These are phyloP conservation scores for Papilio protenor DNA, from an alignment of 2,888 invertebrate species.

Conservation along the genomic window DNA sequence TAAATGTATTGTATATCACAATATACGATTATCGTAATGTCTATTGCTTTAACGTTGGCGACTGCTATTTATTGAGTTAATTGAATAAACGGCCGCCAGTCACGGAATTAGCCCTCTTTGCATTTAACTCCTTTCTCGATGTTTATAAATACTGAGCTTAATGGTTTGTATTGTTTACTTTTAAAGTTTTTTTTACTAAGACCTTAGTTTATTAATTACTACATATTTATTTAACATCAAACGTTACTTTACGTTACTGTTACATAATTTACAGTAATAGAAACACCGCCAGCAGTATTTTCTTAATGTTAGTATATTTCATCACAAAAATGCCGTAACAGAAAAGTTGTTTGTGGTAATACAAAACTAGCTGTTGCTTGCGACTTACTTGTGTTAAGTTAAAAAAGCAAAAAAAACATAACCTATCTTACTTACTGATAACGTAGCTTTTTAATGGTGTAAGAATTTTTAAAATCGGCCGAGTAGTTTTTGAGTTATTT, in stretches of 20 bases:
- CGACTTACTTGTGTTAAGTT: no score
- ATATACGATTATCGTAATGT: conserved; percentile 77
- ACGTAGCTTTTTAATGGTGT: no score
- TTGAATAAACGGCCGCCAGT: conserved; percentile 76
- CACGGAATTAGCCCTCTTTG: conserved; percentile 63
- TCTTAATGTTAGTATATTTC: no score
- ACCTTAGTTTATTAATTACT: not conserved
- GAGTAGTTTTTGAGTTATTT: no score
- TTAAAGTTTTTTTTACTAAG: conserved; percentile 10
- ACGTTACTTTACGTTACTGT: not conserved
- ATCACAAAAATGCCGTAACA: no score
- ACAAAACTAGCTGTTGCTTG: no score
- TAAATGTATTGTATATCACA: conserved; percentile 80
- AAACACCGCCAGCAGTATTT: no score
- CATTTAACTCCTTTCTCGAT: conserved; percentile 51
- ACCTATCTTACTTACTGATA: no score
- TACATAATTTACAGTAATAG: no score
- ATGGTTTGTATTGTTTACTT: conserved; percentile 50
- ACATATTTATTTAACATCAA: not conserved
- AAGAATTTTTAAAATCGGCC: no score
- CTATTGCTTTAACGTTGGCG: conserved; percentile 64
- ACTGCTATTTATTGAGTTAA: conserved; percentile 79
- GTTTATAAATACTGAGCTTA: conserved; percentile 56
- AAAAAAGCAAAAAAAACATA: no score
- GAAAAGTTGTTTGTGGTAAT: no score